Evolutionary conservation across 2,888 invertebrate genomes (phyloP), one percentile per base, ranked within the genome.

Genomic region (Lepidonotus clava): DNA sequence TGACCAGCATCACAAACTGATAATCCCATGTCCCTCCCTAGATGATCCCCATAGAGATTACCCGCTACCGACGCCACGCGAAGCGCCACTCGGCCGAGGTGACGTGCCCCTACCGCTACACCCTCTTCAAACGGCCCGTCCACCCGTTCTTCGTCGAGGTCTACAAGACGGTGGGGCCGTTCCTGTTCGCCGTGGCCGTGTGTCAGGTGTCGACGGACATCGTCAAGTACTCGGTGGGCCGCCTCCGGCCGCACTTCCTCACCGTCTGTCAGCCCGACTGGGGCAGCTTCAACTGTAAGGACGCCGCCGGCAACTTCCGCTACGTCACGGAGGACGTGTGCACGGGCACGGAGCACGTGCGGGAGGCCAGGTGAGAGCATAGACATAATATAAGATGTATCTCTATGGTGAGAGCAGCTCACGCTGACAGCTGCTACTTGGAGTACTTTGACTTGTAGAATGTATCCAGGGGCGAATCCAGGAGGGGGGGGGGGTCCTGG

Each of bases 201-300:
- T 97, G 97, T 89, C 97, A 98, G 94, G 95, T 98, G 80, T 96
- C 97, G 89, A 98, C 98, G 4, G 98, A 99, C 94, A 96, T 98
- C 89, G 97, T 97, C 89, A 99, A 99, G 95, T 98, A 98, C 94
- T 96, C 97, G 14, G 96, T 99, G 89, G 99, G 99, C 56, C 96
- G 98, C 86, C 95, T 99, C 90, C 95, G 99, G 90, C 99, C 99
- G 41, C 98, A 99, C 76, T 99, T 99, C 95, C 96, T 98, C 93
- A 96, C 96, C 90, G 96, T 98, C 0, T 99, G 99, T 93, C 95
- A 95, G 86, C 99, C 99, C 1, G 89, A 93, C 71, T 90, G 77
- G 51, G 32, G 71, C n/a, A 41, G 76, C 11, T 76, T 91, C 51
- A 89, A 90, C 86, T 91, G 91, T 84, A 88, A 88, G 1, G 85